Conservation (phyloP, 2,888 invertebrate species). For the Ophion obscuratus region DNA sequence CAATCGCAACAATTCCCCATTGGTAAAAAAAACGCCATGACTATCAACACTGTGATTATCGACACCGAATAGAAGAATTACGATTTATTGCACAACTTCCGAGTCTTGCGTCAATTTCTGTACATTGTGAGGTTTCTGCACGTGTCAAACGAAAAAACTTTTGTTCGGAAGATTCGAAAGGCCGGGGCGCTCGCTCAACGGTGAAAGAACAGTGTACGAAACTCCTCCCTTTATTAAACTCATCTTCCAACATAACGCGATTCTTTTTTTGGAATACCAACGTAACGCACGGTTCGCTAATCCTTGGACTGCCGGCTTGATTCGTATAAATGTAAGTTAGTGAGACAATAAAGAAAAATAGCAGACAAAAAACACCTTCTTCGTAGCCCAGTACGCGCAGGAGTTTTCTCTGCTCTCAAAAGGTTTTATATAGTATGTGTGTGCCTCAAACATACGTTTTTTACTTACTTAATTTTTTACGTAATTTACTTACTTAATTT, state of each 20-base stretch:
- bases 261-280: constrained; percentile 31
- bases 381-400: background rate
- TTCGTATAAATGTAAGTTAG: background rate
- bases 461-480: too few species aligned
- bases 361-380: constrained; percentile 3
- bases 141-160: constrained; percentile 16
- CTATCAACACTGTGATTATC: constrained; percentile 8
- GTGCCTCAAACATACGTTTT: background rate
- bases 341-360: constrained; percentile 25
- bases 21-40: constrained; percentile 1
- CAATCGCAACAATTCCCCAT: constrained; percentile 22
- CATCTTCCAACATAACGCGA: constrained; percentile 43
- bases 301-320: background rate
- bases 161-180: constrained; percentile 55
- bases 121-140: constrained; percentile 30
- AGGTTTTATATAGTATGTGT: background rate
- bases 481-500: too few species aligned
- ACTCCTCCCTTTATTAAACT: constrained; percentile 6
- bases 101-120: constrained; percentile 28
- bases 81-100: constrained; percentile 12
- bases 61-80: constrained; percentile 17
- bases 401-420: background rate
- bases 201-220: constrained; percentile 32
- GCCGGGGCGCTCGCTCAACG: constrained; percentile 50
- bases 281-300: constrained; percentile 55